Base-by-base conservation (phyloP, 2,888 invertebrate genomes). In the Drymonia ruficornis region DNA sequence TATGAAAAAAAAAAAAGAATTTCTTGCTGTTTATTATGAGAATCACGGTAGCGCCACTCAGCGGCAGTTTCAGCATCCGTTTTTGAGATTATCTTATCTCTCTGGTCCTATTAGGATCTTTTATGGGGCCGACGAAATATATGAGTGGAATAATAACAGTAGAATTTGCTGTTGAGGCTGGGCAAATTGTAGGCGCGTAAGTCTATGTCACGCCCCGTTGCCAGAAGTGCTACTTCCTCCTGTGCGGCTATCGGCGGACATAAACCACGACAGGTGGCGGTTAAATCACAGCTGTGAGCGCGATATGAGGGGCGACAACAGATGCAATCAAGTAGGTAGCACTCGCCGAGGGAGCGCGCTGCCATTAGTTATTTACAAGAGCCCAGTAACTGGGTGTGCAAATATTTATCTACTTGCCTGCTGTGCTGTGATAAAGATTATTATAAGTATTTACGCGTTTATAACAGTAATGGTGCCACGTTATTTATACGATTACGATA, bases 261-360 rank as follows among this genome's bases (percentile, higher is more conserved):
- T 87, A 87, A 87, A 88, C 82, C 76, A 85, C 76, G 74, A 78
- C 81, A 85, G 84, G 83, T 84, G 84, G 82, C 74, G 76, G 80
- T 75, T 88, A 86, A 85, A 84, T 86, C 86, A 86, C 79, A 74
- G 74, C 70, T 65, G 70, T 60, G 72, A 62, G 70, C 72, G 78
- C 82, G 83, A 83, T 85, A 84, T 83, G 84, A 83, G 76, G 76
- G 76, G 81, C 78, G 82, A 84, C 83, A 81, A 80, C 78, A 76
- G 76, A 76, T 77, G 76, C 74, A 74, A 80, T 76, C 76, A 74
- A 74, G 74, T 71, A 65, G 66, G 74, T 71, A 65, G 66, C 58
- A 62, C 70, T 70, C 72, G 74, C 80, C 75, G 66, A 65, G 70
- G 69, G 78, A 68, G 47, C 47, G 47, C 68, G 71, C 65, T 66